Evolutionary conservation across 2,888 invertebrate species (phyloP).

Genomic region (Odontocerum albicorne): DNA sequence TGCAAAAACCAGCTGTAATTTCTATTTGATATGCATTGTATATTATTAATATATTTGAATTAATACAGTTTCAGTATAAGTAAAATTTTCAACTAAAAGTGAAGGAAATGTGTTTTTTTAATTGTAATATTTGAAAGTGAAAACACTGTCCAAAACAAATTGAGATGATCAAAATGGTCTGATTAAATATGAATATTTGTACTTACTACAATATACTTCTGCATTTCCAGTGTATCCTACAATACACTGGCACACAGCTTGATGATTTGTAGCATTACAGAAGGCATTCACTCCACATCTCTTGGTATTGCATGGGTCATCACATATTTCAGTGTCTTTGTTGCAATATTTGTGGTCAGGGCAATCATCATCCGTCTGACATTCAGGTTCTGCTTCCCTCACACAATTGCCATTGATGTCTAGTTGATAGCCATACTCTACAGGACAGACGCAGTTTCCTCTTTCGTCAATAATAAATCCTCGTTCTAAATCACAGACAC

Average conservation of each 20-base stretch:
- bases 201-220: conserved; percentile 70
- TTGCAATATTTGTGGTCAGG: conserved; percentile 77
- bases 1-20: too few species aligned
- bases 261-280: conserved; percentile 77
- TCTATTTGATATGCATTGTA: background rate
- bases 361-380: conserved; percentile 73
- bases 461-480: conserved; percentile 78
- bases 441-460: conserved; percentile 75
- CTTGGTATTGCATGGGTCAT: conserved; percentile 76
- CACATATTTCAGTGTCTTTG: conserved; percentile 67
- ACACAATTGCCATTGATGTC: conserved; percentile 64
- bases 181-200: too few species aligned
- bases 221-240: conserved; percentile 77
- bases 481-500: conserved; percentile 78
- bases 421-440: conserved; percentile 66
- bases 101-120: too few species aligned
- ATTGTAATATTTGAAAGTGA: too few species aligned
- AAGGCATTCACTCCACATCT: conserved; percentile 75
- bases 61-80: too few species aligned
- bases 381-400: conserved; percentile 57
- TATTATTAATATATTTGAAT: background rate
- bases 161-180: too few species aligned
- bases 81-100: too few species aligned
- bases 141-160: too few species aligned
- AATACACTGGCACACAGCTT: conserved; percentile 76